Evolutionary conservation across 2,797 vertebrate species (phyloP).

Genomic region (Lacerta viridis): DNA sequence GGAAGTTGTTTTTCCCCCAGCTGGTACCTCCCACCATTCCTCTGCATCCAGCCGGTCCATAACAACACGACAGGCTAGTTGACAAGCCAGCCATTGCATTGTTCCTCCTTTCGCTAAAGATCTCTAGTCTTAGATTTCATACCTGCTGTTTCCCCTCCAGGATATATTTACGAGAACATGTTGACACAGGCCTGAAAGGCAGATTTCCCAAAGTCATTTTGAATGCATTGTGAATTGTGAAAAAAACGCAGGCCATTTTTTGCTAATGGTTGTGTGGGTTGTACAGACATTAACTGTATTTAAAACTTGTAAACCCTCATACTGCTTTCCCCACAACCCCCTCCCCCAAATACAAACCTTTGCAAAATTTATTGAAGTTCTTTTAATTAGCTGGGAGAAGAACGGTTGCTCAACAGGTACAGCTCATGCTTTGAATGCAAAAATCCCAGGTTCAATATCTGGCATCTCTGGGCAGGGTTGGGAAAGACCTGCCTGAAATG

Average conservation of each 20-base stretch:
- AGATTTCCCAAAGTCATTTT: background rate
- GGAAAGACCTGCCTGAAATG: background rate
- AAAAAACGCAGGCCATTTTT: background rate
- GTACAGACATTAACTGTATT: background rate
- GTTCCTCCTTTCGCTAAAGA: background rate
- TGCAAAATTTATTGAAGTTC: background rate
- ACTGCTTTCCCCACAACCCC: background rate
- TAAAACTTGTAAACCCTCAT: background rate
- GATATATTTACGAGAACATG: background rate
- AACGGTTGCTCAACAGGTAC: background rate
- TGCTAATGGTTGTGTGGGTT: background rate
- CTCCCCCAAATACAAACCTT: no score
- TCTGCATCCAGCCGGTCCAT: no score
- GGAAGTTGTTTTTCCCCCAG: no score
- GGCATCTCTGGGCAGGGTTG: background rate
- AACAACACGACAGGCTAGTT: background rate
- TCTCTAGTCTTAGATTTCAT: accelerated
- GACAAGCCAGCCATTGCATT: background rate
- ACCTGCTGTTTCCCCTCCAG: background rate
- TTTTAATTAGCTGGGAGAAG: background rate
- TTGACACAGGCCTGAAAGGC: background rate
- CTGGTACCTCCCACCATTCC: no score
- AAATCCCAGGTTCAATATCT: background rate
- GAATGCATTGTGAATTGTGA: background rate
- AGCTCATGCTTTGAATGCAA: background rate